Evolutionary conservation across 2,797 vertebrate species (phyloP).

Genomic region (Bovichtus diacanthus): DNA sequence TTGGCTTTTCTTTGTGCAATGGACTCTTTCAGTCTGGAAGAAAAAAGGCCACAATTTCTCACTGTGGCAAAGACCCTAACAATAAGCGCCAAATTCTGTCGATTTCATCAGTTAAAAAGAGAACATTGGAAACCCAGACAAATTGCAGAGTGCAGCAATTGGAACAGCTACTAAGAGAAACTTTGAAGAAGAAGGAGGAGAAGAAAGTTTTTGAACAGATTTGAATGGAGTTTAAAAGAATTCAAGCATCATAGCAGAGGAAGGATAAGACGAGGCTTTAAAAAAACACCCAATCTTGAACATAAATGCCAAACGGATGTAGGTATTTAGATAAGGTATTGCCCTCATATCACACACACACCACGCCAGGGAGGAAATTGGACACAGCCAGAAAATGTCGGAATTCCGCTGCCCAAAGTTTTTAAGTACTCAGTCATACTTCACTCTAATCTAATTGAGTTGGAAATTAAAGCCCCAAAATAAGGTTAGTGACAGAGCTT

Average conservation of each 20-base stretch:
- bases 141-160: conserved; percentile 31
- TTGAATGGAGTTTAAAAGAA: conserved; percentile 22
- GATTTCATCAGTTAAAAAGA: conserved; percentile 39
- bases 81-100: conserved; percentile 14
- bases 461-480: conserved; percentile 80
- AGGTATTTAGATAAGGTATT: conserved; percentile 52
- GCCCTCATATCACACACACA: conserved; percentile 27
- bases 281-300: neutral
- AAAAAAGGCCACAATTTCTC: conserved; percentile 42
- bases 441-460: conserved; percentile 77
- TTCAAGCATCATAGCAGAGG: neutral
- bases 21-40: conserved; percentile 14
- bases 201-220: neutral
- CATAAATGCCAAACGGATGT: conserved; percentile 26
- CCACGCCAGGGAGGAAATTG: conserved; percentile 59
- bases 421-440: conserved; percentile 72
- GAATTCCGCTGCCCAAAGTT: conserved; percentile 39
- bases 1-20: conserved; percentile 31
- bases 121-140: conserved; percentile 29
- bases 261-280: neutral
- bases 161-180: conserved; percentile 9
- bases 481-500: conserved; percentile 78
- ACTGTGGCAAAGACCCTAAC: conserved; percentile 18
- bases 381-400: conserved; percentile 57
- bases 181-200: neutral